Percentiles rank a stretch among this genome's conserved stretches.
Evolutionary conservation across 2,797 vertebrate genomes (phyloP).

Genomic region (Salmo trutta): DNA sequence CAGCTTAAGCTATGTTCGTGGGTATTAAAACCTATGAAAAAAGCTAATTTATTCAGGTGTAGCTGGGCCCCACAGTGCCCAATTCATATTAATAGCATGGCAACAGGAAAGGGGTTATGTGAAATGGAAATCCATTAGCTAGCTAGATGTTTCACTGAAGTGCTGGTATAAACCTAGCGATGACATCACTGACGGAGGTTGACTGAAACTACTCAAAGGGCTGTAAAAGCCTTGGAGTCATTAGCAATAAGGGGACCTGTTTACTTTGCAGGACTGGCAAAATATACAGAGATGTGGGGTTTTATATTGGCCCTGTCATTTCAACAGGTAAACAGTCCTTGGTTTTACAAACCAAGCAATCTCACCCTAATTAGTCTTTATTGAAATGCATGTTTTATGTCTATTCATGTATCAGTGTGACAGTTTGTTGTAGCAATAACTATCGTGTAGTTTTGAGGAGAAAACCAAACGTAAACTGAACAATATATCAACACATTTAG

Average conservation of each 20-base stretch:
- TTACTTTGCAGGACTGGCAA: constrained; percentile 52
- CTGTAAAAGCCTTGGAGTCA: constrained; percentile 48
- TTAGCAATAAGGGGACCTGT: constrained; percentile 55
- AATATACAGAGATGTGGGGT: constrained; percentile 47
- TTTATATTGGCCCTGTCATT: constrained; percentile 45
- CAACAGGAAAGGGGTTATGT: constrained; percentile 35
- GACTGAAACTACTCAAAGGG: constrained; percentile 22
- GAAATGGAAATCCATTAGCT: constrained; percentile 41
- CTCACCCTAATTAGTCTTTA: constrained; percentile 57
- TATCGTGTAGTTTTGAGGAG: constrained; percentile 52
- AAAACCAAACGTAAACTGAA: constrained; percentile 42
- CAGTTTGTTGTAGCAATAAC: constrained; percentile 34
- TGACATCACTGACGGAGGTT: constrained; percentile 48
- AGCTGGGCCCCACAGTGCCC: constrained; percentile 20
- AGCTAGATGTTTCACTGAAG: constrained; percentile 6
- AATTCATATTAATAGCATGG: constrained; percentile 40
- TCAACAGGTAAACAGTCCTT: constrained; percentile 49
- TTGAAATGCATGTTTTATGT: constrained; percentile 38
- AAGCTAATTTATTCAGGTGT: constrained; percentile 37
- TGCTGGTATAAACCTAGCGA: constrained; percentile 30
- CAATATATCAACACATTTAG: constrained; percentile 16
- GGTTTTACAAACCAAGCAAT: constrained; percentile 21
- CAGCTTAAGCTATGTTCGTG: constrained; percentile 2
- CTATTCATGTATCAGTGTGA: constrained; percentile 48
- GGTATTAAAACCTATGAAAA: constrained; percentile 24